Base-by-base conservation (phyloP, 2,113 vertebrate species). In the Lophotis ruficrista region DNA sequence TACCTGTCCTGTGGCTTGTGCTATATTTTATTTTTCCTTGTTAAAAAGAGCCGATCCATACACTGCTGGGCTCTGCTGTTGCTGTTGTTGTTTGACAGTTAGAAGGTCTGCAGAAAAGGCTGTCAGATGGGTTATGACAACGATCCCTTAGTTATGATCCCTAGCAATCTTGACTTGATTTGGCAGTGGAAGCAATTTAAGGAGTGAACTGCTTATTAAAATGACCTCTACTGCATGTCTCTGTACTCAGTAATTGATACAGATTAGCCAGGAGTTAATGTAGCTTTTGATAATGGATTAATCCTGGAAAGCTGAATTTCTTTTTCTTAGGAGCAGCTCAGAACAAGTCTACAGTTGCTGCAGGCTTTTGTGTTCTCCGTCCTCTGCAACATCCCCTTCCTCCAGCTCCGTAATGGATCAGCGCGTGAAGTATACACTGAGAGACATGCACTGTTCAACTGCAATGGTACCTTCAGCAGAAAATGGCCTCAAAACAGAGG, bases 231-330 rank as follows among this genome's bases (percentile, higher is more conserved):
- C 30, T 56, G 70, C 83, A 54, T 85, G 62, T 91, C 54, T 85
- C 81, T 91, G 28, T 87, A 27, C 73, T 94, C 64, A 47, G 89
- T 85, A 96, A 94, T 80, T 89, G 94, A 94, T 94, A 89, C 70
- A 95, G 91, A 95, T 94, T 96, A 96, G 62, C 81, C 50, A 87
- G 77, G 80, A 93, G 69, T 90, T 87, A 75, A 58, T 37, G 65
- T 64, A 84, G 72, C 80, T 89, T 93, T 92, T 94, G 73, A 57
- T 66, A 89, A 93, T 87, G 75, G 89, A 97, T 94, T 94, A 89
- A 95, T 96, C 89, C 83, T 92, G 58, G 73, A 94, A 96, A 96
- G 77, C 72, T 30, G 65, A 84, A 41, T 24, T 64, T 70, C 79
- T n/a, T 80, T 53, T 51, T 21, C 60, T 79, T 50, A 37, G 28